These are phyloP conservation scores for Panopea generosa DNA, from an alignment of 2,888 invertebrate genomes.

Conservation along the genomic window DNA sequence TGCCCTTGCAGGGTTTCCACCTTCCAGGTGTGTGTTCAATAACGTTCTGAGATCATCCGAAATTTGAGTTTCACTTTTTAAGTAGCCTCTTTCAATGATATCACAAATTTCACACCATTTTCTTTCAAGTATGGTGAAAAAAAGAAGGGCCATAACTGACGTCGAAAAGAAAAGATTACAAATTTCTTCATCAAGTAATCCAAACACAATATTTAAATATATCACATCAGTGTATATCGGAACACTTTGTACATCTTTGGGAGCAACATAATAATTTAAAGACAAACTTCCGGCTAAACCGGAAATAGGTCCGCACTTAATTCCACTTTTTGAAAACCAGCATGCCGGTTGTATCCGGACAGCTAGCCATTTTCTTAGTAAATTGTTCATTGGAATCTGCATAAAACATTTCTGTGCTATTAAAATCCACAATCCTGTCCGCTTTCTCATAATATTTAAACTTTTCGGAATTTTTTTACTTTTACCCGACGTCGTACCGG, in stretches of 20 bases:
- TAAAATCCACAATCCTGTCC: constrained; percentile 29
- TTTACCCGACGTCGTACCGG: constrained; percentile 58
- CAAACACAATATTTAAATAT: constrained; percentile 59
- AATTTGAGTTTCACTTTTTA: constrained; percentile 25
- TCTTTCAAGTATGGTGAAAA: constrained; percentile 54
- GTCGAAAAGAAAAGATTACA: constrained; percentile 53
- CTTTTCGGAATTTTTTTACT: constrained; percentile 59
- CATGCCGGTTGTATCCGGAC: constrained; percentile 27
- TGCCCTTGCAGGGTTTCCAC: constrained; percentile 32
- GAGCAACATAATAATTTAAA: constrained; percentile 40
- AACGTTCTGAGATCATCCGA: constrained; percentile 9
- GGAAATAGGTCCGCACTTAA: constrained; percentile 52
- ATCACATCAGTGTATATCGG: constrained; percentile 38
- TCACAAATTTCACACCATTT: constrained; percentile 52
- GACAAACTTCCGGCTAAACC: constrained; percentile 39
- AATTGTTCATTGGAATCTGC: constrained; percentile 40
- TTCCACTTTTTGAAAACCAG: constrained; percentile 35
- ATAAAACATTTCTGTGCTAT: constrained; percentile 42
- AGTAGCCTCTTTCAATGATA: constrained; percentile 53
- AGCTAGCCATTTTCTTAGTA: constrained; percentile 41
- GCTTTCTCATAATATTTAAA: constrained; percentile 14
- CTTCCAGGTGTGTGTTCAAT: constrained; percentile 17
- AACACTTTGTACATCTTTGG: constrained; percentile 7
- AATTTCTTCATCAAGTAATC: constrained; percentile 46
- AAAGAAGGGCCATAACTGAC: constrained; percentile 37